These are phyloP conservation scores for Panulirus ornatus DNA, from an alignment of 1,140 invertebrate genomes.

Conservation along the genomic window DNA sequence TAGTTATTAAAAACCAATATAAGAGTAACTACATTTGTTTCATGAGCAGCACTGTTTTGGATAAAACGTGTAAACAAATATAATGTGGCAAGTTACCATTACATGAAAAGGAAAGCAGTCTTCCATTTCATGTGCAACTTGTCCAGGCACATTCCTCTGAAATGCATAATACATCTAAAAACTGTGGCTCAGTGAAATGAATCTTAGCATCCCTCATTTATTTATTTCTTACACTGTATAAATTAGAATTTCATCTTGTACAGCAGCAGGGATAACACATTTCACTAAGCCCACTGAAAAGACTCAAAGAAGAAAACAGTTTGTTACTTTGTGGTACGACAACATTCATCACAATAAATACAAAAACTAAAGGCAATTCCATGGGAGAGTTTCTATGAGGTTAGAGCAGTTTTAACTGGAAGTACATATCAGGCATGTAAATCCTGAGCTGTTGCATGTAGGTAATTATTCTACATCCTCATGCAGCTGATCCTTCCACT, in stretches of 20 bases:
- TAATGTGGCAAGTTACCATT: conserved; percentile 40
- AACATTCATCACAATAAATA: conserved; percentile 34
- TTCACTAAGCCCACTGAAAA: conserved; percentile 51
- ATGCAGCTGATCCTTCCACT: conserved; percentile 57
- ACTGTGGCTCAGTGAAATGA: conserved; percentile 45
- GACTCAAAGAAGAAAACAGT: not conserved
- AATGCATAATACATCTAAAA: conserved; percentile 51
- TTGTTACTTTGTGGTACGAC: conserved; percentile 15
- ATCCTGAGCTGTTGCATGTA: conserved; percentile 51
- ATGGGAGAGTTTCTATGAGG: conserved; percentile 49
- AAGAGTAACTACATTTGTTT: conserved; percentile 40
- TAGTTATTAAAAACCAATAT: conserved; percentile 54
- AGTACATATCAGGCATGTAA: conserved; percentile 54
- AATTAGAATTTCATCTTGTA: conserved; percentile 18
- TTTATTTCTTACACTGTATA: not conserved
- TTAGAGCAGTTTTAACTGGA: conserved; percentile 62
- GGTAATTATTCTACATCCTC: conserved; percentile 43
- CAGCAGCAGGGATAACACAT: not conserved
- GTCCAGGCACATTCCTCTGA: conserved; percentile 47
- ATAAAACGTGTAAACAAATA: conserved; percentile 43
- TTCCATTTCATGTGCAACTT: conserved; percentile 42
- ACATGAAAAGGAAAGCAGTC: not conserved
- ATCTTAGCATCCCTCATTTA: conserved; percentile 19
- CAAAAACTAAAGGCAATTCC: conserved; percentile 44
- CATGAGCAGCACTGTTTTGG: conserved; percentile 38